A percentile compares a stretch with the other conserved stretches of the same genome.
Evolutionary conservation across 2,888 invertebrate genomes (phyloP).

Genomic region (Hololepta plana): DNA sequence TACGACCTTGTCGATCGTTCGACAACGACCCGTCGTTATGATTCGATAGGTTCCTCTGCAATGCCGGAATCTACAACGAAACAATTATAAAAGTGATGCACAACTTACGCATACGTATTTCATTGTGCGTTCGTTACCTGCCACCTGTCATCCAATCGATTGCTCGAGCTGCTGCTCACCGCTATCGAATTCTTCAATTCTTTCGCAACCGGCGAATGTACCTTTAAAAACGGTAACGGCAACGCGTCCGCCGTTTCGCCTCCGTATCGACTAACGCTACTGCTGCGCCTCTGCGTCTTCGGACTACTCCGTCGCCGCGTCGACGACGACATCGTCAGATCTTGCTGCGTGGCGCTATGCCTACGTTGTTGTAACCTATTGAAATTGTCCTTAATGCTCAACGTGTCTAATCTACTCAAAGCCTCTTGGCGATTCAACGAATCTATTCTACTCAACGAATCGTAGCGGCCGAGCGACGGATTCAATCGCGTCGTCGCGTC

Average conservation of each 20-base stretch:
- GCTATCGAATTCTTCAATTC: constrained; percentile 25
- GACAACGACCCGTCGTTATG: constrained; percentile 20
- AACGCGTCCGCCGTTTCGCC: constrained; percentile 31
- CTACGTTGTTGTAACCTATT: constrained; percentile 20
- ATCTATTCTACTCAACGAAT: constrained; percentile 31
- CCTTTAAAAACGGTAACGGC: constrained; percentile 42
- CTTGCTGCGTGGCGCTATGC: constrained; percentile 35
- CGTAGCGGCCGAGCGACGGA: constrained; percentile 22
- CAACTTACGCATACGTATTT: constrained; percentile 4
- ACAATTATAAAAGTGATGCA: constrained; percentile 15
- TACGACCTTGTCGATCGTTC: constrained; percentile 28
- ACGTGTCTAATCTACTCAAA: constrained; percentile 35
- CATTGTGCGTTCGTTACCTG: constrained; percentile 21
- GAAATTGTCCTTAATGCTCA: constrained; percentile 28
- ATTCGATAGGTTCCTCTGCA: constrained; percentile 41
- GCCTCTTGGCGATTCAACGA: constrained; percentile 29
- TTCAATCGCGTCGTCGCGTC: constrained; percentile 5
- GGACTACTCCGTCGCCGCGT: constrained; percentile 32
- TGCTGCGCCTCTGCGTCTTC: constrained; percentile 31
- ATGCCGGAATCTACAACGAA: constrained; percentile 35
- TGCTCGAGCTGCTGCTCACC: constrained; percentile 19
- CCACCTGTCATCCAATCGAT: constrained; percentile 31
- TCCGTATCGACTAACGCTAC: constrained; percentile 34
- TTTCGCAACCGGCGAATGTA: constrained; percentile 26
- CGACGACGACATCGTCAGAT: constrained; percentile 32